phyloP scores from a whole-genome alignment of 2,797 vertebrate genomes.

The Caiman crocodilus region DNA sequence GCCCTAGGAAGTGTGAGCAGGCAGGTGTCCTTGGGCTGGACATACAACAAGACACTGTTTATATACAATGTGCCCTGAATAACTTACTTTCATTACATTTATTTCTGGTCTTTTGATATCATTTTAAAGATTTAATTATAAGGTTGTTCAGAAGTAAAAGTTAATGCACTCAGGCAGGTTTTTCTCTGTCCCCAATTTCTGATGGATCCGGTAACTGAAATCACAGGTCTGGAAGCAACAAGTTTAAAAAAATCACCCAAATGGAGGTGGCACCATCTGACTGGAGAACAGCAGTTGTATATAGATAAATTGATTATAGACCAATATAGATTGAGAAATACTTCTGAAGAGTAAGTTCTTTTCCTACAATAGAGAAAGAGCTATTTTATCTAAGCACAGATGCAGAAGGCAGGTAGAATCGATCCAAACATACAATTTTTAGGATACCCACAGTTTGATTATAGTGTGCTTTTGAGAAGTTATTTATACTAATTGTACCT shows the following conservation, averaged over 20 bases:
- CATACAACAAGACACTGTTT: background rate
- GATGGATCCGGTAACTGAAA: no score
- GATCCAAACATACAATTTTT: background rate
- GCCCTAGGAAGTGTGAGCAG: background rate
- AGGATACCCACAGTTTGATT: background rate
- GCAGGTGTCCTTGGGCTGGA: background rate
- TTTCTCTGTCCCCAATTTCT: no score
- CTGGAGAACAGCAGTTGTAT: no score
- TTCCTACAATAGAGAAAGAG: background rate
- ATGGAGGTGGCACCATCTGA: no score
- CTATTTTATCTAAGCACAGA: conserved; percentile 49
- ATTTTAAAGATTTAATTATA: background rate
- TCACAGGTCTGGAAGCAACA: no score
- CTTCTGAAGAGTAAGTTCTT: no score
- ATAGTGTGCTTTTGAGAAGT: conserved; percentile 6
- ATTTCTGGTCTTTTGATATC: background rate
- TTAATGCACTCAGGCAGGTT: background rate
- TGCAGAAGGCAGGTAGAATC: background rate
- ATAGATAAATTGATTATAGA: no score
- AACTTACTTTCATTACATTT: background rate
- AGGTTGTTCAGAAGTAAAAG: background rate
- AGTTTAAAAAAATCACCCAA: no score
- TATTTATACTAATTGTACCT: background rate
- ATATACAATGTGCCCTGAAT: background rate
- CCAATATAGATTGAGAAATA: no score